phyloP scores from a whole-genome alignment of 1,140 invertebrate genomes.

The Heliconius melpomene region DNA sequence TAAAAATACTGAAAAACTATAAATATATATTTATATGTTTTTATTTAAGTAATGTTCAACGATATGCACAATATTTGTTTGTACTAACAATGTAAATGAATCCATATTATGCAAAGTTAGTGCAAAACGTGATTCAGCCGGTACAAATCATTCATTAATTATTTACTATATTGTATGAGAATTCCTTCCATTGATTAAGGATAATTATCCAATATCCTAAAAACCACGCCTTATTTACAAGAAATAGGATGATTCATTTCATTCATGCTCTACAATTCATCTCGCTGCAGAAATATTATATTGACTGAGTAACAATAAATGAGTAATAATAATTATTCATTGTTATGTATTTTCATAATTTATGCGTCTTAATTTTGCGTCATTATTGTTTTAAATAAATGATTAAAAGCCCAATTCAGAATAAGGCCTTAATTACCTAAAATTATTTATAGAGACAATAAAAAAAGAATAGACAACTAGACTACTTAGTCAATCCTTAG shows the following conservation, averaged over 20 bases:
- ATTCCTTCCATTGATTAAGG: not conserved
- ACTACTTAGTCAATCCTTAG: no score
- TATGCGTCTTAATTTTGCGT: not conserved
- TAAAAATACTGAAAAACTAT: not conserved
- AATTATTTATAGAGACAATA: no score
- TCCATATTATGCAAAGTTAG: not conserved
- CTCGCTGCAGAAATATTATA: not conserved
- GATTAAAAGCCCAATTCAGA: no score
- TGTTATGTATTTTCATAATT: not conserved
- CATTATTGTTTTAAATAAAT: not conserved
- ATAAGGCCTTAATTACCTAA: no score
- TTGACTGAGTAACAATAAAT: not conserved
- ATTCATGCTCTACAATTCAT: not conserved
- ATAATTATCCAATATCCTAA: not conserved
- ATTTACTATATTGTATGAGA: not conserved
- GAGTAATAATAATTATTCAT: not conserved
- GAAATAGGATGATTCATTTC: not conserved
- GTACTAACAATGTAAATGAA: not conserved
- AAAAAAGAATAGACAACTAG: no score
- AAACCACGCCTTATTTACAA: conserved; percentile 1
- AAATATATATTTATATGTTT: no score
- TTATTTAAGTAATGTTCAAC: no score
- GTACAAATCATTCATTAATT: not conserved
- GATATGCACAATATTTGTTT: no score
- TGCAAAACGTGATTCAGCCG: not conserved